Evolutionary conservation across 2,888 invertebrate genomes (phyloP), one percentile per base, ranked within the genome.

Genomic region (Taenaris catops): DNA sequence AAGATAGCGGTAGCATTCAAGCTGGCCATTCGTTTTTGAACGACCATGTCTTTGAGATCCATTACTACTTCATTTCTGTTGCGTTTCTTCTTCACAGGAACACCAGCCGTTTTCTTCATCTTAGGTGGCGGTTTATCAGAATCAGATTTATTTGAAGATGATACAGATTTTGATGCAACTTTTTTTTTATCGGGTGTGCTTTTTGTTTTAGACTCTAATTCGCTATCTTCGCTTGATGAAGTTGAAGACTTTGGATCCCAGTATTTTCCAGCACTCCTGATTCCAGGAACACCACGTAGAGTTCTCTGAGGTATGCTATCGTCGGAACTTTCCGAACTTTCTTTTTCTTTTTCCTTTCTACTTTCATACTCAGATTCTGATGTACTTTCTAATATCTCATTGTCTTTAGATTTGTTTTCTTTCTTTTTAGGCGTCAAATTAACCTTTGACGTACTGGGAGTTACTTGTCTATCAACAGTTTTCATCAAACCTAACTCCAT

Each of bases 21-120:
- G 63, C 95, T 95, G 8, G 96, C 96, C 96, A 96, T 96, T 14
- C 96, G 90, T 65, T 96, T 96, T 51, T 94, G 90, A 7, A 96
- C 95, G 3, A 96, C 92, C 91, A 95, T 94, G 51, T 95, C 95
- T 57, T 94, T 94, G 26, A 95, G 83, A 58, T 95, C 95, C 93
- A 94, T 93, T 11, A 91, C 89, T 20, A 91, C 74, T 64, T 92
- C 91, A 34, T 87, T 88, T 48, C 89, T 79, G 43, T 88, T 90
- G n/a, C 89, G 76, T 48, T 88, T 84, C 55, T 89, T 88, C 54
- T 89, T 89, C 1, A 83, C 69, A 1, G 78, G 76, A 3, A 78
- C 76, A 20, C 73, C 71, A 8, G 70, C 63, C 8, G 74, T 75
- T 53, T 80, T 80, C 51, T 83, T 83, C 68, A 80, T 74, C 63